Percentiles rank a stretch among this genome's conserved stretches.
phyloP scores from a whole-genome alignment of 37 sponge, comb jelly and placozoan species.

The Trichoplax adhaerens region DNA sequence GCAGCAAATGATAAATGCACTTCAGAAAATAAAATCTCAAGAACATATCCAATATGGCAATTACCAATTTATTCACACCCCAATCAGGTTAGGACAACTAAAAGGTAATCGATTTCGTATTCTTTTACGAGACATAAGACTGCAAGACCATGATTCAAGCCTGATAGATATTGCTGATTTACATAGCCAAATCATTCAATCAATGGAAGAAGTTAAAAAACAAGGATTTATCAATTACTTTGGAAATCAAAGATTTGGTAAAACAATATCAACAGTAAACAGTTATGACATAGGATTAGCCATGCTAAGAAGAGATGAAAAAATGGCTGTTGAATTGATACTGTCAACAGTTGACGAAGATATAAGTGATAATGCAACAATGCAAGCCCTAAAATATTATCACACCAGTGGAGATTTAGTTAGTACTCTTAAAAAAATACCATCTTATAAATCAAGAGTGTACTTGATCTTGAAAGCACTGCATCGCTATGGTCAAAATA shows the following conservation, averaged over 20 bases:
- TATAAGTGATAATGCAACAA: background rate
- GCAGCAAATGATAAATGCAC: too few species aligned
- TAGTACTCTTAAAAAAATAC: slow-evolving; percentile 19
- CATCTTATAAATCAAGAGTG: slow-evolving; percentile 2
- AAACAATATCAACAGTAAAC: too few species aligned
- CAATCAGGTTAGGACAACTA: slow-evolving; percentile 18
- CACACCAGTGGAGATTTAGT: slow-evolving; percentile 7
- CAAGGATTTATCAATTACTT: slow-evolving; percentile 36
- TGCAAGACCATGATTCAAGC: background rate
- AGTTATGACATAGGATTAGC: slow-evolving; percentile 12
- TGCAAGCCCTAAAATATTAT: slow-evolving; percentile 9
- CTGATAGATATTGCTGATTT: background rate
- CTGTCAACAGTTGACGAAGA: background rate
- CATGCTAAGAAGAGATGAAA: slow-evolving; percentile 12
- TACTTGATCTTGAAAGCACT: slow-evolving; percentile 16
- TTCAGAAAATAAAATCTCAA: too few species aligned
- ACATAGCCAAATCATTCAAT: background rate
- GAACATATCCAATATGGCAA: slow-evolving; percentile 11
- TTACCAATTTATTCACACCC: slow-evolving; percentile 6
- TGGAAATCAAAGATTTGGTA: slow-evolving; percentile 25
- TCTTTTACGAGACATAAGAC: slow-evolving; percentile 11
- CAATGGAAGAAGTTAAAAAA: slow-evolving; percentile 6
- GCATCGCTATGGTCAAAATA: slow-evolving; percentile 10
- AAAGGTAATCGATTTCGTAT: slow-evolving; percentile 28
- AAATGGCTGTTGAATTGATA: background rate